A percentile compares a stretch with the other conserved stretches of the same genome.
phyloP scores from a whole-genome alignment of 2,113 vertebrate genomes.

The Lepisosteus osseus region DNA sequence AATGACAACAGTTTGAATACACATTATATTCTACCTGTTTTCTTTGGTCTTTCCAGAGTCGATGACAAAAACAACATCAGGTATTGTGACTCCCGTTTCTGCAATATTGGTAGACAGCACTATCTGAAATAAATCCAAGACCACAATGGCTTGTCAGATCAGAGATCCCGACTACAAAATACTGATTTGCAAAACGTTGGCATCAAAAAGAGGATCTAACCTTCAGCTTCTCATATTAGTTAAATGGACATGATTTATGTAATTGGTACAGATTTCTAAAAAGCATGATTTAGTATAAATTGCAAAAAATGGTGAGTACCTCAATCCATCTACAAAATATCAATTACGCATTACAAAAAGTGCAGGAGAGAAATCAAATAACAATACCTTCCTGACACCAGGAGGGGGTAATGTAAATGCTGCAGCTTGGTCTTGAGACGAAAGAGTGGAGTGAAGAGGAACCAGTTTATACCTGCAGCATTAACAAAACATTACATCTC shows the following conservation, averaged over 20 bases:
- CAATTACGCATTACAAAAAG: not conserved
- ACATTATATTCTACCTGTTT: conserved; percentile 77
- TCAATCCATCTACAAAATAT: not conserved
- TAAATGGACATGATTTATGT: too few species aligned
- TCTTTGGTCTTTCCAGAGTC: conserved; percentile 95
- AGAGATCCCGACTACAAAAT: too few species aligned
- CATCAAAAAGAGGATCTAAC: too few species aligned
- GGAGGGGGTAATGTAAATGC: conserved; percentile 85
- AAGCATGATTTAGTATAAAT: conserved; percentile 1
- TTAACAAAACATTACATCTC: not conserved
- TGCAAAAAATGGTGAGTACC: not conserved
- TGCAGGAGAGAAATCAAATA: not conserved
- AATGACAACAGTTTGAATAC: too few species aligned
- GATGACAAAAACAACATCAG: conserved; percentile 94
- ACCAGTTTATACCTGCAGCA: conserved; percentile 80
- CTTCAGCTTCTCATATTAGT: too few species aligned
- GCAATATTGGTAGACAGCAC: conserved; percentile 97
- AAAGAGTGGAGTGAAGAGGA: conserved; percentile 91
- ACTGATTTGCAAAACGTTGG: too few species aligned
- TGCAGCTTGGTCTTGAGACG: conserved; percentile 89
- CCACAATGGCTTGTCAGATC: too few species aligned
- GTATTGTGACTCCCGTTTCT: conserved; percentile 95
- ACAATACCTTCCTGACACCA: conserved; percentile 87
- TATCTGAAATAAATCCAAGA: conserved; percentile 68
- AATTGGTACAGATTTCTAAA: not conserved